Evolutionary conservation across 2,797 vertebrate genomes (phyloP).

Genomic region (Brachyrhaphis roseni): DNA sequence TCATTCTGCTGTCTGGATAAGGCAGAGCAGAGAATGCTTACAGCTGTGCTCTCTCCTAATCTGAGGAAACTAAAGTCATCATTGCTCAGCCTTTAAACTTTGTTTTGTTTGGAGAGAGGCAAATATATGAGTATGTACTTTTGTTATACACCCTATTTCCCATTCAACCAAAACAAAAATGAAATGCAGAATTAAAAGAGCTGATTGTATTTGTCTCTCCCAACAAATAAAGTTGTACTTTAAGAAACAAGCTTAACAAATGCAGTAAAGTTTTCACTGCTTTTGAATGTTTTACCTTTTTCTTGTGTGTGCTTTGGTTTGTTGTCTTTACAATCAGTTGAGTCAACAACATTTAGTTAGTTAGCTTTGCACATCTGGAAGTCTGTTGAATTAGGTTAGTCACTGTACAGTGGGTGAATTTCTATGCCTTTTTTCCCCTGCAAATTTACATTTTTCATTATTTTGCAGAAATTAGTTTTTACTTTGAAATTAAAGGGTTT

Average conservation of each 20-base stretch:
- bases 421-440: neutral
- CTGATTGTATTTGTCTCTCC: neutral
- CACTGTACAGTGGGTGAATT: neutral
- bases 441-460: neutral
- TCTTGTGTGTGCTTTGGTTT: too few species aligned
- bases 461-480: neutral
- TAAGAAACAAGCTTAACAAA: neutral
- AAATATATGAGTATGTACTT: neutral
- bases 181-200: neutral
- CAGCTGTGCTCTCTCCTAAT: slow-evolving; percentile 48
- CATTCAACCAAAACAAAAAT: neutral
- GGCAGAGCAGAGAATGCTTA: slow-evolving; percentile 30
- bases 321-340: neutral
- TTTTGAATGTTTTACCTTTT: neutral
- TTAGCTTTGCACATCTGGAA: neutral
- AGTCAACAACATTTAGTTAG: neutral
- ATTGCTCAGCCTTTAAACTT: slow-evolving; percentile 43
- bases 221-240: neutral
- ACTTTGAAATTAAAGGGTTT: neutral
- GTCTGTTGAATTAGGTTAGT: neutral
- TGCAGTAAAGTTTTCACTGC: neutral
- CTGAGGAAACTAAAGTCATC: slow-evolving; percentile 44
- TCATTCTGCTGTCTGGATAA: slow-evolving; percentile 48
- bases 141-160: neutral
- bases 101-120: neutral